Evolutionary conservation across 2,797 vertebrate species (phyloP).

Genomic region (Lemur catta): DNA sequence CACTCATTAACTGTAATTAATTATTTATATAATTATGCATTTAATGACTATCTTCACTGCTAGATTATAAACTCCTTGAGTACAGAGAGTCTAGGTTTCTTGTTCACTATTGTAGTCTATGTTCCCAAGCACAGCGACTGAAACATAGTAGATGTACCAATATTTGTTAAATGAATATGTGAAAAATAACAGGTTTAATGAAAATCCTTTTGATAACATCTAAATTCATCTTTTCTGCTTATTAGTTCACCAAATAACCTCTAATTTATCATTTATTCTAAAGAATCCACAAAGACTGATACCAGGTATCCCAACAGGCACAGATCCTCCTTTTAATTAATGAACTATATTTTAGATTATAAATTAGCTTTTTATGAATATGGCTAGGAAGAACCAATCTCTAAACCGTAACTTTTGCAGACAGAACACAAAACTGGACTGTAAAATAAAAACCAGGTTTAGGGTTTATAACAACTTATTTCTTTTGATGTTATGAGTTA

Average conservation of each 20-base stretch:
- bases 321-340: neutral
- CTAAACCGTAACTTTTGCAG: neutral
- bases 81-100: neutral
- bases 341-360: neutral
- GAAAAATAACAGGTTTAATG: constrained; percentile 44
- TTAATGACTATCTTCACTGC: neutral
- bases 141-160: neutral
- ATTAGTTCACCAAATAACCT: constrained; percentile 30
- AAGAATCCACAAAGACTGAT: neutral
- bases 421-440: constrained; percentile 14
- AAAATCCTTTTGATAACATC: constrained; percentile 12
- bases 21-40: neutral
- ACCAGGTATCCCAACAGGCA: neutral
- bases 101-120: neutral
- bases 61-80: neutral
- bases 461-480: neutral
- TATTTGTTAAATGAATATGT: constrained; percentile 10
- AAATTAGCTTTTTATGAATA: constrained; percentile 15
- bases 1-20: neutral
- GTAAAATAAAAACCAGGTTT: constrained; percentile 10
- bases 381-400: neutral
- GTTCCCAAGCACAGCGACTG: neutral
- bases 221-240: constrained; percentile 43
- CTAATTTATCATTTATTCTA: neutral
- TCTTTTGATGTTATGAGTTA: constrained; percentile 36